A percentile compares a stretch with the other conserved stretches of the same genome.
phyloP scores from a whole-genome alignment of 2,113 vertebrate genomes.

The Excalfactoria chinensis region DNA sequence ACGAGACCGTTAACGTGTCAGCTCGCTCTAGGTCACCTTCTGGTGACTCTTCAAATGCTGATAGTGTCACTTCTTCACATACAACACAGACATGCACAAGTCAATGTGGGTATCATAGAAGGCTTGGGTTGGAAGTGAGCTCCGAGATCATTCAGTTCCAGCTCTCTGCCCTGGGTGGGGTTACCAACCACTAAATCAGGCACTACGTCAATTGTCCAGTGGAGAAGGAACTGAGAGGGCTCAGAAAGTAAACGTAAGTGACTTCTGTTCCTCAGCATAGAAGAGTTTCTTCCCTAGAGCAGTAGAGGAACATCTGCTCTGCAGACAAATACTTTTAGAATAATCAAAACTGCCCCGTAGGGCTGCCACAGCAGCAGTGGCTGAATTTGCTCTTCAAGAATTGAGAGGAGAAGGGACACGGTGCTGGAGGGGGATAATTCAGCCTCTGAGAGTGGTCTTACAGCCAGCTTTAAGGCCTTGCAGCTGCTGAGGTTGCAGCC shows the following conservation, averaged over 20 bases:
- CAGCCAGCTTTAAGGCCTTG: fast-evolving
- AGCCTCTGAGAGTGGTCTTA: neutral
- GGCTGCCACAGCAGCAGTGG: neutral
- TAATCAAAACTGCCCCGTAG: neutral
- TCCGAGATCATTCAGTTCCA: too few relatives aligned
- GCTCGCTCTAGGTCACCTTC: neutral
- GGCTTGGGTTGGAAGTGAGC: too few relatives aligned
- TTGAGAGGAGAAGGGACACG: neutral
- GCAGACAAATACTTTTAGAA: neutral
- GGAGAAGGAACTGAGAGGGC: neutral
- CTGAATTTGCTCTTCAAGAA: neutral
- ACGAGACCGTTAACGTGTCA: neutral
- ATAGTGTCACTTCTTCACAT: neutral
- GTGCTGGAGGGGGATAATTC: neutral
- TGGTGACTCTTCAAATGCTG: neutral
- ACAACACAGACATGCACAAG: neutral
- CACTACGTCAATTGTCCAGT: neutral
- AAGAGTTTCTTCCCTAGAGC: neutral
- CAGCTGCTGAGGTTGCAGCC: neutral
- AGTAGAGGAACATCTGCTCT: neutral
- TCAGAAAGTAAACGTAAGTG: neutral
- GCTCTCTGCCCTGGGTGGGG: too few relatives aligned
- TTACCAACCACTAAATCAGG: too few relatives aligned
- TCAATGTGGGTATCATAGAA: neutral
- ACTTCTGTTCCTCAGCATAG: neutral